Percentiles rank a stretch among this genome's conserved stretches.
Conservation (phyloP, 2,113 vertebrate species). For the Dicerorhinus sumatrensis region DNA sequence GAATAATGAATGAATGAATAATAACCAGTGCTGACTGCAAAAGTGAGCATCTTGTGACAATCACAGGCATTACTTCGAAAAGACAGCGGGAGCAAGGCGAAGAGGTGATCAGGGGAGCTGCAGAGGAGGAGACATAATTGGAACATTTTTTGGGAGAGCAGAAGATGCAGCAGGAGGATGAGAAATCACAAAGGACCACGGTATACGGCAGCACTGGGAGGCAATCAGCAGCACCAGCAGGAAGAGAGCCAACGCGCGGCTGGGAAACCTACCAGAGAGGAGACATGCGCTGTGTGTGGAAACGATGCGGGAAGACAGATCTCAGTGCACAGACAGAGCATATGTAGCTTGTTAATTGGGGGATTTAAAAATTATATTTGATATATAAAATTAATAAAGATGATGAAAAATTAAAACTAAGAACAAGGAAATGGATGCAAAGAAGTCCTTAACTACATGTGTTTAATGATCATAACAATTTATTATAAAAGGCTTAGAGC, state of each 20-base stretch:
- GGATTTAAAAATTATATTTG: constrained; percentile 74
- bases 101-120: neutral
- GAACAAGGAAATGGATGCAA: constrained; percentile 78
- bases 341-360: constrained; percentile 65
- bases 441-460: constrained; percentile 87
- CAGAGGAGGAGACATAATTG: neutral
- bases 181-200: neutral
- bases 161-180: neutral
- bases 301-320: neutral
- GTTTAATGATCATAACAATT: constrained; percentile 88
- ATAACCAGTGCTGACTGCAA: neutral
- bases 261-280: neutral
- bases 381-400: constrained; percentile 80
- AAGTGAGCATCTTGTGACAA: constrained; percentile 6
- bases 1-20: constrained; percentile 47
- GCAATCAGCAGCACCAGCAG: neutral
- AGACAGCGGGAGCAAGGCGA: constrained; percentile 37
- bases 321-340: constrained; percentile 28
- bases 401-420: constrained; percentile 83
- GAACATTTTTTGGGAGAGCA: neutral
- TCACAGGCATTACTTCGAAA: neutral
- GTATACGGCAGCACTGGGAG: neutral
- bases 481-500: constrained; percentile 84
- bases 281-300: accelerated
- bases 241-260: constrained; percentile 39